Conservation (phyloP, 2,113 vertebrate species). For the Taxidea taxus region DNA sequence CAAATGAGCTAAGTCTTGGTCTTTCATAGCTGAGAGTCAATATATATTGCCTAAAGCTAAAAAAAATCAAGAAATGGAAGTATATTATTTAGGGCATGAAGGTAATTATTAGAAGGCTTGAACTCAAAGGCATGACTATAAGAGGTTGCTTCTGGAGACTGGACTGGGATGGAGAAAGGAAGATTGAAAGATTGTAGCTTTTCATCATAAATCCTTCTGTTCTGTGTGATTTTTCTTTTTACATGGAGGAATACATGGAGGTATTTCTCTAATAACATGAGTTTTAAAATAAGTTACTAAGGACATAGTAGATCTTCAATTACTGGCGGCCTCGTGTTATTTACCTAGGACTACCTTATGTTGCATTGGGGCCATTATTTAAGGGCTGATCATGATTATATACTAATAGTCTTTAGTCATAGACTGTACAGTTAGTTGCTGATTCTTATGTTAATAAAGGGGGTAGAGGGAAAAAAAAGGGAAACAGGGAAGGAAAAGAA, state of each 20-base stretch:
- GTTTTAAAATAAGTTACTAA: neutral
- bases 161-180: neutral
- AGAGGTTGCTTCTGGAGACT: neutral
- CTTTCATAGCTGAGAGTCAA: neutral
- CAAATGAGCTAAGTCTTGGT: neutral
- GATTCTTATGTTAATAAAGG: neutral
- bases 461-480: neutral
- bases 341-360: neutral
- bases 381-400: neutral
- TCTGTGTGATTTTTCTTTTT: neutral
- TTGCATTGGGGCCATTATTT: neutral
- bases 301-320: neutral
- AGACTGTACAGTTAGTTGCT: neutral
- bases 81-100: neutral
- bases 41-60: neutral
- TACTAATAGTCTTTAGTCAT: neutral
- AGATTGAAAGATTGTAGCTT: neutral
- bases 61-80: neutral
- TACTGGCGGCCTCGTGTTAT: neutral
- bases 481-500: neutral
- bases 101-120: neutral
- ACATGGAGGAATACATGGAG: neutral
- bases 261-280: neutral
- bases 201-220: neutral
- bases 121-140: neutral